A percentile compares a stretch with the other conserved stretches of the same genome.
These are phyloP conservation scores for Melanaphis sacchari DNA, from an alignment of 1,140 invertebrate genomes.

Conservation along the genomic window DNA sequence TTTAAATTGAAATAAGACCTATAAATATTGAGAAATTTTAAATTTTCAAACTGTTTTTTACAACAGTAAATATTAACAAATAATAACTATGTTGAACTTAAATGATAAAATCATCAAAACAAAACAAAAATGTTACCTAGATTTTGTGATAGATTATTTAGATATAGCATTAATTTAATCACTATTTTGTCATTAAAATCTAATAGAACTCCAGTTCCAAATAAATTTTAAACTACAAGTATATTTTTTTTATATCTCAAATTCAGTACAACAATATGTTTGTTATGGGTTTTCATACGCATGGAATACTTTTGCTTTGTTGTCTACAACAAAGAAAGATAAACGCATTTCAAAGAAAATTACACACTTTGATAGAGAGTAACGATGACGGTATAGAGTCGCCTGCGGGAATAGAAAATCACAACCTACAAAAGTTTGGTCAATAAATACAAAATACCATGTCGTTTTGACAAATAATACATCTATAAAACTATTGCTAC, in stretches of 20 bases:
- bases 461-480: conserved; percentile 32
- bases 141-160: background rate
- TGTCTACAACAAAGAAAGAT: background rate
- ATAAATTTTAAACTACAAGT: background rate
- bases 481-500: background rate
- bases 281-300: background rate
- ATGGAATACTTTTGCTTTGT: conserved; percentile 6
- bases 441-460: conserved; percentile 32
- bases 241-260: background rate
- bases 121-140: background rate
- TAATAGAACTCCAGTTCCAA: background rate
- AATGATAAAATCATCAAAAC: background rate
- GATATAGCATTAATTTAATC: background rate
- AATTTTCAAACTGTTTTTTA: background rate
- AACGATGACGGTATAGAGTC: background rate
- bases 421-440: conserved; percentile 46
- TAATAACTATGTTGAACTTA: background rate
- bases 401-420: conserved; percentile 39
- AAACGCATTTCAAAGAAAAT: conserved; percentile 29
- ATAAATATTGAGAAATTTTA: background rate
- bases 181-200: background rate
- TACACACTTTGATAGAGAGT: background rate
- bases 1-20: background rate
- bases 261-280: background rate
- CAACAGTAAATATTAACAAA: background rate